Base-by-base conservation (phyloP, 2,797 vertebrate genomes). In the Xiphorhynchus erythropygius region DNA sequence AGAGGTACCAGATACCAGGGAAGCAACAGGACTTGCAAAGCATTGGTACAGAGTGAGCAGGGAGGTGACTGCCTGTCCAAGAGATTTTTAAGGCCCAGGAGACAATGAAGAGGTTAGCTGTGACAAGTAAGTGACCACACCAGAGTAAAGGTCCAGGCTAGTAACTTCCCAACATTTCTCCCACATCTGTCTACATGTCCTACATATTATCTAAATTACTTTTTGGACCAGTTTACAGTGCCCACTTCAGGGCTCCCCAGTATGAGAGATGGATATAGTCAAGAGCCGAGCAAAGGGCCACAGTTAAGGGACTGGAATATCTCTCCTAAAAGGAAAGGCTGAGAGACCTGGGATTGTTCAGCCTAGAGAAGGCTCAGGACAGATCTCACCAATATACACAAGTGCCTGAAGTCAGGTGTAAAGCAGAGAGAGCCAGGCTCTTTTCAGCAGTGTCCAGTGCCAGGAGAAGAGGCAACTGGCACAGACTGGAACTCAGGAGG, bases 91-190 rank as follows among this genome's bases (percentile, higher is more conserved):
- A 80, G n/a, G 18, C 35, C 50, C 33, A 69, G 25, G 15, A 80
- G 50, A 50, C 16, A 69, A 50, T 0, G 0, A 30, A 76, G 49
- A 2, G 0, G 11, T 44, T 81, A 50, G 10, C 12, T 83, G 30
- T 39, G 55, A 90, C 67, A 56, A 11, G 3, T 13, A 77, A 69
- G 25, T 9, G 24, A 91, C 13, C 19, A 28, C 8, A 89, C 3
- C 22, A 46, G 8, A 35, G 11, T 4, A 33, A 70, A 86, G 6
- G 18, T 60, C 37, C 60, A 30, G n/a, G 60, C 30, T 32, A 37
- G 30, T 9, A 77, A 55, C 23, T 59, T 62, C 16, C 24, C 10
- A 6, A 89, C 57, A 42, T 15, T 32, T 39, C 56, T 76, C n/a
- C 55, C 15, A 64, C 18, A 7, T 56, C 53, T 76, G 32, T 19